These are phyloP conservation scores for Glyphotaelius pellucidus DNA, from an alignment of 2,888 invertebrate genomes.

Conservation along the genomic window DNA sequence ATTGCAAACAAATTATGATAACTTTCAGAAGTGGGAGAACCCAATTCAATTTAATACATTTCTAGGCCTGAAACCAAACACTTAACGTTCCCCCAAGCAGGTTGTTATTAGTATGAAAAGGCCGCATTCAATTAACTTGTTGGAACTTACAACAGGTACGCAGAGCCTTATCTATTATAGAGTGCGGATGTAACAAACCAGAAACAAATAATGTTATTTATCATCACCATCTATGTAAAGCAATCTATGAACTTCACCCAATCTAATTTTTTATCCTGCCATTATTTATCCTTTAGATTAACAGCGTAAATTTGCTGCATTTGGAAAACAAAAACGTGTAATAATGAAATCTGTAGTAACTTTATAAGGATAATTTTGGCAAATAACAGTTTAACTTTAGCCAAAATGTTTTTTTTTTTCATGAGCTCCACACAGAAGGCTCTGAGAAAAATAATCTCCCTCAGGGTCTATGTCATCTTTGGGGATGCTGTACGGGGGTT, in stretches of 20 bases:
- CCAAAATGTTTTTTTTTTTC: not conserved
- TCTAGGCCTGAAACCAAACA: not conserved
- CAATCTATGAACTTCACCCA: not conserved
- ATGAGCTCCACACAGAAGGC: too few relatives aligned
- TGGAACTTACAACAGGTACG: not conserved
- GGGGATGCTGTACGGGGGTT: too few relatives aligned
- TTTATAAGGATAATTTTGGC: not conserved
- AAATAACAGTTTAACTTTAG: not conserved
- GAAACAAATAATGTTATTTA: not conserved
- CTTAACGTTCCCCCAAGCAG: not conserved
- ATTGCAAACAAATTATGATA: not conserved
- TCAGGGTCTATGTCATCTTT: too few relatives aligned
- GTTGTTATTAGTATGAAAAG: not conserved
- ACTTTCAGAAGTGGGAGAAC: not conserved
- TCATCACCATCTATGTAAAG: not conserved
- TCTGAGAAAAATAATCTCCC: too few relatives aligned
- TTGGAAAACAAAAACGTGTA: too few relatives aligned
- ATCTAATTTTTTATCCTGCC: too few relatives aligned
- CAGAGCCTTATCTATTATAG: not conserved
- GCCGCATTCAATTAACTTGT: not conserved
- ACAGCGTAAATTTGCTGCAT: too few relatives aligned
- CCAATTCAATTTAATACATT: not conserved
- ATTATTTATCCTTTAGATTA: too few relatives aligned
- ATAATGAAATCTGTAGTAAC: too few relatives aligned
- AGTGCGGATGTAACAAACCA: not conserved